These are phyloP conservation scores for Escarpia spicata DNA, from an alignment of 2,888 invertebrate species.

Conservation along the genomic window DNA sequence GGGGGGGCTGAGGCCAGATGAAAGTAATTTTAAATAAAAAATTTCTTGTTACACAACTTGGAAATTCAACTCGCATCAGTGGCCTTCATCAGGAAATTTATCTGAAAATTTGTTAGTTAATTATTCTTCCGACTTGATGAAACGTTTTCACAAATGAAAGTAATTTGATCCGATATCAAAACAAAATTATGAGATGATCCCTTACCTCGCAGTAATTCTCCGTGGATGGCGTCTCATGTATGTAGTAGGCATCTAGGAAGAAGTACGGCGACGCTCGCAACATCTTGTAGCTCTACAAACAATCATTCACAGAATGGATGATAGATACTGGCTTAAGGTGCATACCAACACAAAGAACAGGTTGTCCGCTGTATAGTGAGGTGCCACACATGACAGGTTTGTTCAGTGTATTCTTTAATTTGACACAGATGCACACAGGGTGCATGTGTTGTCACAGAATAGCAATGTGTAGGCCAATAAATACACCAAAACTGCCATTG, in stretches of 20 bases:
- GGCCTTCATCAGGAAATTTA: no score
- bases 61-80: no score
- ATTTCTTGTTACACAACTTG: no score
- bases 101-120: no score
- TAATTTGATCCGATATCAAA: no score
- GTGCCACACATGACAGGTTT: not conserved
- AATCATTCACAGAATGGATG: not conserved
- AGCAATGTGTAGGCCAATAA: no score
- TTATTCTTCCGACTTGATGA: no score
- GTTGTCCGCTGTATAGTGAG: not conserved
- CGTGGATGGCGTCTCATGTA: constrained; percentile 76
- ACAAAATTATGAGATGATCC: not conserved
- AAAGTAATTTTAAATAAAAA: no score
- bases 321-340: not conserved
- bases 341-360: no score
- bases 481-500: no score
- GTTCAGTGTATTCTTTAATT: not conserved
- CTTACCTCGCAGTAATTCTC: constrained; percentile 73
- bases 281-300: constrained; percentile 63
- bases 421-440: not conserved
- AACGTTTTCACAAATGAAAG: no score
- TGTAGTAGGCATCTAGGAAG: constrained; percentile 76
- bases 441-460: not conserved
- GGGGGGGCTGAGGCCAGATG: no score
- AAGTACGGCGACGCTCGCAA: constrained; percentile 74